Evolutionary conservation across 2,113 vertebrate species (phyloP).

Genomic region (Cololabis saira): DNA sequence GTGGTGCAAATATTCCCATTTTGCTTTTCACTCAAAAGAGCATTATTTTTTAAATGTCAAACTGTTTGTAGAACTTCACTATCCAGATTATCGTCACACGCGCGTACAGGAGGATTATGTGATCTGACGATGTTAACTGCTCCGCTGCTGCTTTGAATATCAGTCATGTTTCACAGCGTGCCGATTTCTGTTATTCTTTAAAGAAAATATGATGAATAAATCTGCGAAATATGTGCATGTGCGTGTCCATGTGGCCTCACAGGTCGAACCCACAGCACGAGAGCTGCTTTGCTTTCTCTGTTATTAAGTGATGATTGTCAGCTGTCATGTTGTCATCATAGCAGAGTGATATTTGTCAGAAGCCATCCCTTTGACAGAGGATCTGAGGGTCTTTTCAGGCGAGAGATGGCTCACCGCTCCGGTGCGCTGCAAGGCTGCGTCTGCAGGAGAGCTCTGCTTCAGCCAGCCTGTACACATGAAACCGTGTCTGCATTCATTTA

Average conservation of each 20-base stretch:
- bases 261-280: slow-evolving; percentile 47
- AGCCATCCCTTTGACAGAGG: slow-evolving; percentile 74
- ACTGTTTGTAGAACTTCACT: too few species aligned
- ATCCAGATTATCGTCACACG: too few species aligned
- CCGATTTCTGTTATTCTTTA: slow-evolving; percentile 40
- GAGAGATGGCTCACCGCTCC: slow-evolving; percentile 37
- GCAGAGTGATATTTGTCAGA: slow-evolving; percentile 78
- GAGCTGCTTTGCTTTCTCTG: slow-evolving; percentile 59
- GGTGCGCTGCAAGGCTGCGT: slow-evolving; percentile 45
- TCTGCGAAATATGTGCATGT: slow-evolving; percentile 32
- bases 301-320: slow-evolving; percentile 76
- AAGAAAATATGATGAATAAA: slow-evolving; percentile 45
- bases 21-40: not conserved
- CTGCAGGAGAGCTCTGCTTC: slow-evolving; percentile 38
- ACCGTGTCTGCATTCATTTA: slow-evolving; percentile 50
- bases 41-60: not conserved
- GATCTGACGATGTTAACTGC: not conserved
- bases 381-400: slow-evolving; percentile 67
- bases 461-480: slow-evolving; percentile 51
- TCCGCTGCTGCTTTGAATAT: slow-evolving; percentile 24
- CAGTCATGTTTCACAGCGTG: slow-evolving; percentile 19
- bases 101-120: not conserved
- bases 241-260: slow-evolving; percentile 33
- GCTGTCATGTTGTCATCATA: slow-evolving; percentile 78
- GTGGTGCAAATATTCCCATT: not conserved